Base-by-base conservation (phyloP, 1,140 invertebrate genomes). In the Bicyclus anynana region DNA sequence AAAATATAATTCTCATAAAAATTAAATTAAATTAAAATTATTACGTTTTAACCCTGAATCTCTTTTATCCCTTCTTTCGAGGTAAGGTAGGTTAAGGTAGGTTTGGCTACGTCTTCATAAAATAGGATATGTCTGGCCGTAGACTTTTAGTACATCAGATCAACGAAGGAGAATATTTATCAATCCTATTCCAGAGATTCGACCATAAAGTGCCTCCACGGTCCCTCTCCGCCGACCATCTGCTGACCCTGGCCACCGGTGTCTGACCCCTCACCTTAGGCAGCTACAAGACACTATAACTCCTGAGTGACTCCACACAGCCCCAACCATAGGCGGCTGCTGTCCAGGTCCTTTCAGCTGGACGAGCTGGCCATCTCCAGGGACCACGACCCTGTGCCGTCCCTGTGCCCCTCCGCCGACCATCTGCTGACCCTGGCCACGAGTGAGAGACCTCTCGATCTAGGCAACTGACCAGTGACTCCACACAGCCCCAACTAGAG, bases 331-430 rank as follows among this genome's bases (percentile, higher is more conserved):
- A 46, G 80, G 17, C 55, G 84, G 1, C 68, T 87, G 17, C 49
- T 84, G 69, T 84, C 84, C 0, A 66, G 87, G 10, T 86, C 84
- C 5, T 89, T 88, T 42, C 86, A 89, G 65, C 67, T 89, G 48
- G 87, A 89, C 16, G 80, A 78, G 42, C 60, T 77, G 37, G 60
- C 63, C 3, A 59, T 67, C 13, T 59, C 65, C n/a, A 53, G 21
- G 40, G 74, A 77, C 10, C 20, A 58, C 27, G 72, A 64, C 20
- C 51, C 69, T 4, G 67, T 76, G 16, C 82, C 79, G 5, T 75
- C 80, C 0, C 52, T 84, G 9, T 87, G 86, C 46, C 80, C 85
- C 0, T 87, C 85, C 1, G 82, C 84, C 21, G 83, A 89, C 56
- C 84, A 89, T 67, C 63, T 89, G 5, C 63, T 87, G 5, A 72